Evolutionary conservation across 2,113 vertebrate genomes (phyloP), one percentile per base, ranked within the genome.

Genomic region (Hippocampus abdominalis): DNA sequence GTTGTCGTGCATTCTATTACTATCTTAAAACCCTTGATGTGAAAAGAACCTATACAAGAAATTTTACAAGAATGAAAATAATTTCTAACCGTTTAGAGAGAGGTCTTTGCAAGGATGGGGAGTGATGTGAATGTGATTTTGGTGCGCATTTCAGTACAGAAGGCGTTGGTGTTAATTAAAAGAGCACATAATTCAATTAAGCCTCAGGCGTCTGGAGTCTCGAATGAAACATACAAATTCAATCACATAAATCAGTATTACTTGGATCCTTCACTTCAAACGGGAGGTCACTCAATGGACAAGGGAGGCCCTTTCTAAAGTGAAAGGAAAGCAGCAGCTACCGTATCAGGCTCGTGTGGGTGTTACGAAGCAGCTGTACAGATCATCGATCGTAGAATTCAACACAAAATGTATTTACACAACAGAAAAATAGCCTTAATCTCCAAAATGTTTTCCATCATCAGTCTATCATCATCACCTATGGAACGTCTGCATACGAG

Each of bases 221-320:
- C 20, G 8, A 11, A 79, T 75, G 23, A 61, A 75, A 74, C 68
- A 63, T 73, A 42, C 16, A 65, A 23, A 76, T 71, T 71, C 59
- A 9, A 40, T 12, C 36, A 63, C 36, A 53, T 40, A 23, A 3
- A n/a, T 65, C 15, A n/a, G 13, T 8, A 23, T 68, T 64, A 44
- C 25, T 66, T 63, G 72, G 32, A 57, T 66, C 11, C 60, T 71
- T 42, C 64, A 76, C 21, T 49, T 32, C 23, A 39, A 16, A 49
- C 40, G 11, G 32, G 40, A 42, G 53, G 67, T 69, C 20, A 69
- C 57, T 69, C 6, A 46, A 77, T 44, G 18, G 48, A 67, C 29
- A 44, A 40, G 49, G 64, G 44, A 16, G 66, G 73, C 27, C 20
- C 62, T 67, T 70, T 54, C 4, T 71, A 9, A 25, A 23, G 29